These are phyloP conservation scores for Mimumesa dahlbomi DNA, from an alignment of 2,888 invertebrate species.

Conservation along the genomic window DNA sequence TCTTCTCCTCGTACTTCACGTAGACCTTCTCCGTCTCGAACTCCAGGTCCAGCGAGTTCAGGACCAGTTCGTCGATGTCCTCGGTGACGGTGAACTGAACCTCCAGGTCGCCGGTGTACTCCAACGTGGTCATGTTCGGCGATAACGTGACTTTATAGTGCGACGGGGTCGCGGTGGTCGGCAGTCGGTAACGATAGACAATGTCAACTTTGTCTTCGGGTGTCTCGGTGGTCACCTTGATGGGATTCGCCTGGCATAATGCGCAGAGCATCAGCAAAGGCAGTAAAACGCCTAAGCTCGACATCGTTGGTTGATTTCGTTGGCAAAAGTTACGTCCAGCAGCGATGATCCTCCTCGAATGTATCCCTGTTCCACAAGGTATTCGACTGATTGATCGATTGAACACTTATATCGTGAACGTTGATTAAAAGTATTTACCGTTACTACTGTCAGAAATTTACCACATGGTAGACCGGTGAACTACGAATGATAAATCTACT, in stretches of 20 bases:
- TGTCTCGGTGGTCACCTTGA: background rate
- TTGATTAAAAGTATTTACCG: too few relatives aligned
- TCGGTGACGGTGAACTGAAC: slow-evolving; percentile 7
- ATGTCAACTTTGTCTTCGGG: background rate
- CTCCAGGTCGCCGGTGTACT: slow-evolving; percentile 17
- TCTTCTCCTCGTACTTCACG: too few relatives aligned
- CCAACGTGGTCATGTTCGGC: slow-evolving; percentile 78
- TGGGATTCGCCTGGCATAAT: slow-evolving; percentile 14
- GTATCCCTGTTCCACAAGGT: slow-evolving; percentile 1
- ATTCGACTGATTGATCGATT: too few relatives aligned
- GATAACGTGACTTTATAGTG: slow-evolving; percentile 81
- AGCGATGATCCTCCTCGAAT: background rate
- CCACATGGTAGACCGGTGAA: too few relatives aligned
- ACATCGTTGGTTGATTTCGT: slow-evolving; percentile 26
- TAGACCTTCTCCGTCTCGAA: too few relatives aligned
- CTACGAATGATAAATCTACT: too few relatives aligned
- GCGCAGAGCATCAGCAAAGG: slow-evolving; percentile 22
- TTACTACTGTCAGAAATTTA: too few relatives aligned
- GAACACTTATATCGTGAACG: too few relatives aligned
- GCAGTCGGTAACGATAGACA: slow-evolving; percentile 80
- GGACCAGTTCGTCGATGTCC: too few relatives aligned
- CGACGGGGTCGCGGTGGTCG: slow-evolving; percentile 80
- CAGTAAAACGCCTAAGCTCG: slow-evolving; percentile 10
- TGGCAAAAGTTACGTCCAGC: too few relatives aligned
- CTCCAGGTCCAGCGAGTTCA: too few relatives aligned